Conservation (phyloP, 2,888 invertebrate genomes). For the Drosophila kuntzei region DNA sequence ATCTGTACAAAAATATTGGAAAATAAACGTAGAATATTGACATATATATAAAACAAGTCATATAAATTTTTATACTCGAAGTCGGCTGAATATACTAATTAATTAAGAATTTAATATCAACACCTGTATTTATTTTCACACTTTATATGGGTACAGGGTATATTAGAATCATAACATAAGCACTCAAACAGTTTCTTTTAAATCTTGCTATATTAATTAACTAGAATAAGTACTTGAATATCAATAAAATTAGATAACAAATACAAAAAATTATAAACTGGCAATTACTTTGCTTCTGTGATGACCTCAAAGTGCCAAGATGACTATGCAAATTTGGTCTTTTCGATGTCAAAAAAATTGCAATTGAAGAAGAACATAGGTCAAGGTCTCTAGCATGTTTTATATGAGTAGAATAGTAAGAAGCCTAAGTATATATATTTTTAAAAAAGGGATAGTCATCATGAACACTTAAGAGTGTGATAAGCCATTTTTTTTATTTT, state of each 20-base stretch:
- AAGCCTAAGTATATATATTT: conserved; percentile 6
- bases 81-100: too few relatives aligned
- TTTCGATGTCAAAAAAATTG: conserved; percentile 39
- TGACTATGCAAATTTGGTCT: conserved; percentile 2
- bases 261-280: neutral
- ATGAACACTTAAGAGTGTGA: conserved; percentile 21
- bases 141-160: neutral
- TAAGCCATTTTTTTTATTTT: conserved; percentile 42
- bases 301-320: conserved; percentile 5
- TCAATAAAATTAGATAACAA: neutral
- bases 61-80: too few relatives aligned
- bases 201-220: neutral
- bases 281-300: neutral
- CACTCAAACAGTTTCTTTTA: neutral
- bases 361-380: conserved; percentile 4
- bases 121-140: too few relatives aligned
- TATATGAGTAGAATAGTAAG: neutral
- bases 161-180: neutral
- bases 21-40: too few relatives aligned
- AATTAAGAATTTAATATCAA: too few relatives aligned
- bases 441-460: neutral
- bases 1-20: too few relatives aligned
- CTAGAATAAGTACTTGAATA: too few relatives aligned
- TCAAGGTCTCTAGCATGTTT: conserved; percentile 33
- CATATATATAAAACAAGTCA: too few relatives aligned